These are phyloP conservation scores for Alloplasta piceator DNA, from an alignment of 2,888 invertebrate genomes.

Conservation along the genomic window DNA sequence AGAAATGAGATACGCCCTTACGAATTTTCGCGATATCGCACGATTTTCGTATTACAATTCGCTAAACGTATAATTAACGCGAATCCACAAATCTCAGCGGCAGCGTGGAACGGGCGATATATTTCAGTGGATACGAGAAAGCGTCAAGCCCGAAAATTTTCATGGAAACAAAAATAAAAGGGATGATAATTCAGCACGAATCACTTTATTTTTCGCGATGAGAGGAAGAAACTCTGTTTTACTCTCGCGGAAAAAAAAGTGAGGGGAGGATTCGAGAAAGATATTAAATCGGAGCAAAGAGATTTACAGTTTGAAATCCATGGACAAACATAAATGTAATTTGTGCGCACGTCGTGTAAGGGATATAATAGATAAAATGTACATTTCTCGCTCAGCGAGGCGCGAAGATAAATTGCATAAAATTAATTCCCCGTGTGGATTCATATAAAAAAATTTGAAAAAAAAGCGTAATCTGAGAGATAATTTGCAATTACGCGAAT, in stretches of 20 bases:
- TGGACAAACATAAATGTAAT: not conserved
- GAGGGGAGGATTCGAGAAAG: not conserved
- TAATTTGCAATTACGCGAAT: conserved; percentile 44
- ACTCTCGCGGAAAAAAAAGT: not conserved
- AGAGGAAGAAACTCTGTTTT: conserved; percentile 4
- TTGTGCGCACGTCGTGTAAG: not conserved
- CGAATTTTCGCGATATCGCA: not conserved
- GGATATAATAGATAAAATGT: conserved; percentile 11
- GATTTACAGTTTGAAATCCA: conserved; percentile 25
- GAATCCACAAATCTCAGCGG: conserved; percentile 49
- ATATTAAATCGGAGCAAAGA: conserved; percentile 31
- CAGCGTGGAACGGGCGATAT: not conserved
- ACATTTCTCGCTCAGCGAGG: conserved; percentile 9
- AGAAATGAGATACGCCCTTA: too few species aligned
- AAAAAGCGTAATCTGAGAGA: conserved; percentile 27
- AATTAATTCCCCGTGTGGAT: conserved; percentile 32
- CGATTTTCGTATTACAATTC: conserved; percentile 33
- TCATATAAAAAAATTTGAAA: conserved; percentile 39
- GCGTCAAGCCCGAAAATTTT: conserved; percentile 1
- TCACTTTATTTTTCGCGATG: not conserved
- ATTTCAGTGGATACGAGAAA: not conserved
- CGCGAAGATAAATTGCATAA: conserved; percentile 27
- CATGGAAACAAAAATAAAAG: conserved; percentile 6
- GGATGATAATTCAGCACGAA: not conserved
- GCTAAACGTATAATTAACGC: conserved; percentile 57